These are phyloP conservation scores for Notothenia coriiceps DNA, from an alignment of 2,113 vertebrate species.

Conservation along the genomic window DNA sequence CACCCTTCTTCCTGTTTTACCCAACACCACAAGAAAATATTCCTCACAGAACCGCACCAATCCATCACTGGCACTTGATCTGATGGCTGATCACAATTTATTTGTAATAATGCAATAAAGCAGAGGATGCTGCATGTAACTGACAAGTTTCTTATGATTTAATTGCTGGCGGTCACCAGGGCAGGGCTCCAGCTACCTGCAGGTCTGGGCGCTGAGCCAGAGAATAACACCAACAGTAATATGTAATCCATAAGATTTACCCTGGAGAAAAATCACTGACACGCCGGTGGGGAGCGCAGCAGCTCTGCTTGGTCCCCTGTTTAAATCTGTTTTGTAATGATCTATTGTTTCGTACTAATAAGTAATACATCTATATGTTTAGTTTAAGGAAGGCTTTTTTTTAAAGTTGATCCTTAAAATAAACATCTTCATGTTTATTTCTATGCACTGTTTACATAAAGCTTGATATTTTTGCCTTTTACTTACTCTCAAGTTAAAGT, in stretches of 20 bases:
- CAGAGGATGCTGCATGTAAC: conserved; percentile 48
- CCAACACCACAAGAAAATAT: conserved; percentile 70
- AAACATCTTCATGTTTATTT: neutral
- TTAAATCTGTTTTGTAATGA: neutral
- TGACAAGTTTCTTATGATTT: conserved; percentile 65
- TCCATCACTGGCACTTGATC: conserved; percentile 79
- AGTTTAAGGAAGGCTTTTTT: neutral
- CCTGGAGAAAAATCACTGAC: conserved; percentile 19
- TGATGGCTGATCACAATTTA: conserved; percentile 67
- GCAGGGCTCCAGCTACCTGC: conserved; percentile 25
- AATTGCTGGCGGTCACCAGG: conserved; percentile 46
- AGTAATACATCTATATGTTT: neutral
- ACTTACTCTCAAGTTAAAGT: neutral
- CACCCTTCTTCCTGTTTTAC: conserved; percentile 61
- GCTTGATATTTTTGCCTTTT: neutral
- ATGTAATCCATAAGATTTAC: conserved; percentile 25
- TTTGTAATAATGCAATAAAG: conserved; percentile 71
- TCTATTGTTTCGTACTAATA: neutral
- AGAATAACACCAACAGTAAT: conserved; percentile 12
- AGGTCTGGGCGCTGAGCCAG: conserved; percentile 31
- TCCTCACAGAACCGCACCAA: conserved; percentile 61
- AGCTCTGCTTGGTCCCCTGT: neutral
- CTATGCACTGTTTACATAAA: neutral
- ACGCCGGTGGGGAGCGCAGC: neutral
- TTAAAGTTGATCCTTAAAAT: neutral